Evolutionary conservation across 2,797 vertebrate genomes (phyloP), one percentile per base, ranked within the genome.

Genomic region (Melanotaenia maccullochi): DNA sequence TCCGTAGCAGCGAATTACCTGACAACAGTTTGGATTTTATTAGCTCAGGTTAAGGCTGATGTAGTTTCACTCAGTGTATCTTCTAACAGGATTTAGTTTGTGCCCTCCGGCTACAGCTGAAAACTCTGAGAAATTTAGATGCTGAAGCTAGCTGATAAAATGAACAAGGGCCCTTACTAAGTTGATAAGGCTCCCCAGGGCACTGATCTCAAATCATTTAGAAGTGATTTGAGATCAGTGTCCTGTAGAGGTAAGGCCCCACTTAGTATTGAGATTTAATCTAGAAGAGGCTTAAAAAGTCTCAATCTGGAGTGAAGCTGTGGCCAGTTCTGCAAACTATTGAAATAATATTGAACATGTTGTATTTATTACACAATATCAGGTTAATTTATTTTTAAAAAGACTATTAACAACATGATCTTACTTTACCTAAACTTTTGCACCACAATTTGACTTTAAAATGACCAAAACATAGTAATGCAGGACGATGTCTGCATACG

Each of bases 1-100:
- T 68, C 63, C 44, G 3, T 6, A 78, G 40, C 71, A 84, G 78
- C 76, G 56, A 67, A 81, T 66, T 24, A 72, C 78, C 57, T 61
- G 20, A 64, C 11, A 20, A 68, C 47, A 65, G 57, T 73, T 71
- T 69, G 64, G 68, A 75, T 82, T 78, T 47, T 69, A 66, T 66
- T 35, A 60, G 42, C 40, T 74, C n/a, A 70, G 49, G n/a, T 70
- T 77, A 25, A 49, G 36, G 35, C 47, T 63, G 65, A 74, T 60
- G 35, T 20, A 76, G 38, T 44, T 68, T 63, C 49, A 33, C 58
- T 60, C 28, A 59, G 54, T 25, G 25, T 65, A 54, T 47, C 51
- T 57, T 61, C 3, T 47, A 38, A 80, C 22, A 20, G 7, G 38
- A 69, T 33, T 42, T 64, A 54, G 36, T 36, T 68, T 4, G 1